Conservation (phyloP, 2,113 vertebrate genomes). For the Oncorhynchus mykiss region DNA sequence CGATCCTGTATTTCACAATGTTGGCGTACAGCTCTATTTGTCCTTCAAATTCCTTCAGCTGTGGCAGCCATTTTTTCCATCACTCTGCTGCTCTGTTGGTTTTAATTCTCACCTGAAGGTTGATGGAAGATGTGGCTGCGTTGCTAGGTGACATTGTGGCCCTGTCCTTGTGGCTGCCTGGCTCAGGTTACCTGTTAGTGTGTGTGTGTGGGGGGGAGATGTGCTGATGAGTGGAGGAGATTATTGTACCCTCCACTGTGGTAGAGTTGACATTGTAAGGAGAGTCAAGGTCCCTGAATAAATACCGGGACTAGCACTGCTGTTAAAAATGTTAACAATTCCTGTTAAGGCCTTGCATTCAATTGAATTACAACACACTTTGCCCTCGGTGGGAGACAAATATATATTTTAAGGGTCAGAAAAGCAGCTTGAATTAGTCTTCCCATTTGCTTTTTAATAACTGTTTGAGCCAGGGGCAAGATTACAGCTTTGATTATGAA, state of each 20-base stretch:
- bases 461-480: too few species aligned
- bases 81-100: not conserved
- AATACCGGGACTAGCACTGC: not conserved
- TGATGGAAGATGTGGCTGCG: conserved; percentile 13
- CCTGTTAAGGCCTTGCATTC: not conserved
- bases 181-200: not conserved
- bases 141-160: conserved; percentile 57
- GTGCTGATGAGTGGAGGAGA: not conserved
- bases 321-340: not conserved
- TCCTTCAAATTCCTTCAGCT: not conserved
- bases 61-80: not conserved
- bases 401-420: not conserved
- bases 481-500: too few species aligned
- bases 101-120: too few species aligned
- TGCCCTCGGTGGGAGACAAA: not conserved
- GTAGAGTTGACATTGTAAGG: not conserved
- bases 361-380: not conserved
- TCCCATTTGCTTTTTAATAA: not conserved
- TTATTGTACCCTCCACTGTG: not conserved
- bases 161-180: not conserved
- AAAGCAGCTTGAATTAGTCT: not conserved
- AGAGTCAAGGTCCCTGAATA: not conserved
- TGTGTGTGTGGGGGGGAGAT: not conserved
- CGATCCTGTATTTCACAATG: not conserved
- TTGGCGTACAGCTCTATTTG: not conserved